Evolutionary conservation across 2,113 vertebrate genomes (phyloP), one percentile per base, ranked within the genome.

Genomic region (Amphiprion ocellaris): DNA sequence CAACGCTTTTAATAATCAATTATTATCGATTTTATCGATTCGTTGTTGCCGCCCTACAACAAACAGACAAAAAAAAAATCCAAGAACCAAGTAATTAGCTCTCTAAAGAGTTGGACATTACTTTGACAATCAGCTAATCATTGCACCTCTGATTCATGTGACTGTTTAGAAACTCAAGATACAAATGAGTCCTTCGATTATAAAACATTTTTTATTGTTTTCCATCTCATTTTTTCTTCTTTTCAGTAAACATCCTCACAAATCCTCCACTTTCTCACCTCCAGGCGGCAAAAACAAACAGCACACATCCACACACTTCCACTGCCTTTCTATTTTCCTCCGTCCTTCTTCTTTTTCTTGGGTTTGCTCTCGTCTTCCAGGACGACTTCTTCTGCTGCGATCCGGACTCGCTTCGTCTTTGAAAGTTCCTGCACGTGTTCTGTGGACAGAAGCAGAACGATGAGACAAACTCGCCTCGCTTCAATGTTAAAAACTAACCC

Each of bases 301-400:
- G 28, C 19, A 54, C 19, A 14, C 10, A 41, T 24, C 24, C 53
- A 76, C 39, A 68, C 21, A 4, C 9, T 4, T 10, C 50, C 41
- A 52, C 77, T 75, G 52, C 6, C 12, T 1, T 66, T 70, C 73
- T 77, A 84, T 87, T 90, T 89, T 76, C 64, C 88, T 15, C 59
- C 49, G 24, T 39, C 30, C 53, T 79, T 90, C 69, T 90, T 91
- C 86, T 93, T 88, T 66, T 90, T 93, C 44, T 93, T 90, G 15
- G 92, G 74, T 66, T 84, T 87, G 62, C 90, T 90, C 65, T 93
- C 90, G 4, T 94, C 93, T 71, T 93, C 93, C 4, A 94, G 28
- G 33, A 95, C 5, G 0, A 95, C 94, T 77, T 90, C 80, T 62
- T 93, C 93, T 0, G 69, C 14, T 12, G 61, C 30, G 19, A 92